These are phyloP conservation scores for Morpho helenor DNA, from an alignment of 2,888 invertebrate species.

Conservation along the genomic window DNA sequence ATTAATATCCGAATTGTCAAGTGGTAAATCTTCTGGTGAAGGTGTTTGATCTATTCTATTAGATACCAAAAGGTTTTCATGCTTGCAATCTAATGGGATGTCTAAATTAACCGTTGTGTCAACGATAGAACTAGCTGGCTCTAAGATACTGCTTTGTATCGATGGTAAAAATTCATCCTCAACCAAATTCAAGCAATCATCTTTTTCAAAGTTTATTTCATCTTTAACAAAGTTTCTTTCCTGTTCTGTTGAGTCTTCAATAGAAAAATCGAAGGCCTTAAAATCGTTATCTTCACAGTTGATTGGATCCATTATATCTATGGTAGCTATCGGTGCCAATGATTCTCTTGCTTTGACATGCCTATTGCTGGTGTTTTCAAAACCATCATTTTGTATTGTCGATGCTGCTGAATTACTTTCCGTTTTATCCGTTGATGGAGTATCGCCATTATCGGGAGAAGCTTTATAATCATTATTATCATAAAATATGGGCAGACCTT, in stretches of 20 bases:
- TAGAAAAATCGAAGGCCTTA: slow-evolving; percentile 23
- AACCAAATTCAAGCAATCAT: slow-evolving; percentile 53
- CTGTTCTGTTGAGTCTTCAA: slow-evolving; percentile 18
- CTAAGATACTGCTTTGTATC: slow-evolving; percentile 79
- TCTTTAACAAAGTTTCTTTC: slow-evolving; percentile 23
- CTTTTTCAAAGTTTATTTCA: slow-evolving; percentile 33
- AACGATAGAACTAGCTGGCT: slow-evolving; percentile 75
- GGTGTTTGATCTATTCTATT: slow-evolving; percentile 87
- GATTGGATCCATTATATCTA: slow-evolving; percentile 44
- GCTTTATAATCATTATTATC: slow-evolving; percentile 62
- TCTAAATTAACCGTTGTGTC: slow-evolving; percentile 77
- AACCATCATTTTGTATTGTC: slow-evolving; percentile 71
- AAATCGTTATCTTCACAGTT: slow-evolving; percentile 39
- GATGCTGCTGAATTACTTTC: slow-evolving; percentile 74
- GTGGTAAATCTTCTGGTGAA: slow-evolving; percentile 90
- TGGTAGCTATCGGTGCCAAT: slow-evolving; percentile 48
- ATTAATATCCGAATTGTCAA: slow-evolving; percentile 85
- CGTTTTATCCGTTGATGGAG: slow-evolving; percentile 79
- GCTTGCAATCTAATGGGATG: slow-evolving; percentile 71
- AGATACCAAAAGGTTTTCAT: slow-evolving; percentile 54
- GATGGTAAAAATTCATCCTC: slow-evolving; percentile 83
- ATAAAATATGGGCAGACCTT: slow-evolving; percentile 78
- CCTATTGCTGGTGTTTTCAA: slow-evolving; percentile 45
- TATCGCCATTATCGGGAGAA: slow-evolving; percentile 72
- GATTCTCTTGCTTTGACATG: slow-evolving; percentile 33